Percentiles rank a stretch among this genome's conserved stretches.
Evolutionary conservation across 1,140 invertebrate genomes (phyloP).

Genomic region (Brachionus rubens): DNA sequence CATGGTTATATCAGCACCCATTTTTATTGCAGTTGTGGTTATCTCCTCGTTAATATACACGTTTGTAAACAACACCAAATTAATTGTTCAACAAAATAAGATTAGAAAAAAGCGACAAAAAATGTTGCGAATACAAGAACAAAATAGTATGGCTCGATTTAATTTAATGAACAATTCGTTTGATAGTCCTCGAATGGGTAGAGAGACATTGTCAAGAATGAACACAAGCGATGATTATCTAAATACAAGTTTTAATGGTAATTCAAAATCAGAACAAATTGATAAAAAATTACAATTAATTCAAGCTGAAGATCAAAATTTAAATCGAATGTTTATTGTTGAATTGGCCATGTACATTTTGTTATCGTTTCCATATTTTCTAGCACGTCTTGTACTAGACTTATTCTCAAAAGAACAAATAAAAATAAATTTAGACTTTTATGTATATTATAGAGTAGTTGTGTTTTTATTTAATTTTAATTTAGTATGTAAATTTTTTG

Average conservation of each 20-base stretch:
- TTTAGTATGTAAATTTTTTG: slow-evolving; percentile 25
- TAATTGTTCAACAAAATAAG: slow-evolving; percentile 4
- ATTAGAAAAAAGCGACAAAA: slow-evolving; percentile 23
- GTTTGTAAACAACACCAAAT: neutral
- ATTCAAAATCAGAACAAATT: neutral
- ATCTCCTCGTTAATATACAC: slow-evolving; percentile 16
- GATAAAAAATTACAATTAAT: neutral
- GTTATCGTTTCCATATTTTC: slow-evolving; percentile 9
- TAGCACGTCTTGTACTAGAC: slow-evolving; percentile 3
- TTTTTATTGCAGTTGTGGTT: slow-evolving; percentile 16
- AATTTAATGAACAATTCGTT: neutral
- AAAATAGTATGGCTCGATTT: slow-evolving; percentile 15
- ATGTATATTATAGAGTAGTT: neutral
- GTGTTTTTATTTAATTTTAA: slow-evolving; percentile 17
- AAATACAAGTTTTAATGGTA: neutral
- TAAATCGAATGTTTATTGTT: slow-evolving; percentile 33
- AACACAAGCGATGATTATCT: neutral
- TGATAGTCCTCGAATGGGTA: neutral
- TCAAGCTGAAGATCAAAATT: slow-evolving; percentile 32
- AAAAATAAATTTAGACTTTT: slow-evolving; percentile 39
- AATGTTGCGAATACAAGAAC: slow-evolving; percentile 16
- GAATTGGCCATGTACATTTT: slow-evolving; percentile 8
- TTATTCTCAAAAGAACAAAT: slow-evolving; percentile 6
- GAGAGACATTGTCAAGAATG: neutral
- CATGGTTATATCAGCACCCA: slow-evolving; percentile 28